Evolutionary conservation across 1,140 invertebrate species (phyloP), one percentile per base, ranked within the genome.

Genomic region (Zaprionus camerounensis): DNA sequence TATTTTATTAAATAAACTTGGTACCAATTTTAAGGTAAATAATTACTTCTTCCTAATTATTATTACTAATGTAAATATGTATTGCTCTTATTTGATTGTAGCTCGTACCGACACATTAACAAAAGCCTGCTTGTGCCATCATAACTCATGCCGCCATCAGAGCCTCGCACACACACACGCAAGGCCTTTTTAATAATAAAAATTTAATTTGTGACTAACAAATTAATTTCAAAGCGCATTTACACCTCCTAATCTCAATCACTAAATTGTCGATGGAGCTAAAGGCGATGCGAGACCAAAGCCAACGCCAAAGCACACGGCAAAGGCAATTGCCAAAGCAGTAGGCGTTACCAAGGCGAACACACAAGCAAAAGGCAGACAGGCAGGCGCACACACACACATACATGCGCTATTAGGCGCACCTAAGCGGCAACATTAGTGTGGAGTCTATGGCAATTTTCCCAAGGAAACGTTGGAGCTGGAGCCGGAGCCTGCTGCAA

Each of bases 241-340:
- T 88, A 88, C 85, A 88, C 85, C 85, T 88, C 85, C 81, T 88
- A 91, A 88, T 88, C 85, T 71, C 85, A 85, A 88, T 88, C 85
- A 88, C 78, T 88, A 88, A 88, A 88, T 88, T 88, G 84, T 84
- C 78, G 85, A 79, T 63, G 66, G 53, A 76, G 76, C 83, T 64
- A 61, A 82, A 76, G 69, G 69, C 63, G 51, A 73, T 49, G 31
- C 66, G 62, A 34, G 69, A 51, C 57, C 58, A 26, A 55, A 44
- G 65, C 70, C 69, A 69, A 68, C 46, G 55, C 63, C 69, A 63
- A 24, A 34, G 34, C 59, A 44, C 63, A 58, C 31, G 66, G 22
- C 62, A 44, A 55, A 59, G 62, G 71, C 77, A 71, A 72, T 64
- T 71, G 68, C 74, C 76, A 53, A 56, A 28, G 67, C 73, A 81